Percentiles rank a stretch among this genome's conserved stretches.
phyloP scores from a whole-genome alignment of 2,797 vertebrate species.

The Bufotes viridis region DNA sequence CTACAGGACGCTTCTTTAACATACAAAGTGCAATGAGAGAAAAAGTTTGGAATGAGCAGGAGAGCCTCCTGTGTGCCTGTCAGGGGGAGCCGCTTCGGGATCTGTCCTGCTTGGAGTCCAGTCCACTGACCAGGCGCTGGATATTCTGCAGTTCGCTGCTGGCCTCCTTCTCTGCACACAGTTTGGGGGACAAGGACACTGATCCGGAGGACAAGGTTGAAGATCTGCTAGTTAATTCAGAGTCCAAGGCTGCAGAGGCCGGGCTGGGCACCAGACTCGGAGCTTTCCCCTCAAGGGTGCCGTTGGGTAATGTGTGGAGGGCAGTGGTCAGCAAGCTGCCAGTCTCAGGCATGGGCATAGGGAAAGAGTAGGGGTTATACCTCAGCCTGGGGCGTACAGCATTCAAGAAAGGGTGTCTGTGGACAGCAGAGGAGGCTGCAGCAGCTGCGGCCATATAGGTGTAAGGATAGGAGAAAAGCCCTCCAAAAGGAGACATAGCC shows the following conservation, averaged over 20 bases:
- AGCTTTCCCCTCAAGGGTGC: constrained; percentile 79
- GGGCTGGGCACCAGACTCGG: constrained; percentile 81
- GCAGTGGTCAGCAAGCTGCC: constrained; percentile 84
- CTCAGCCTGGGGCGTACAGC: constrained; percentile 90
- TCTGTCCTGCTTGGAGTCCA: constrained; percentile 90
- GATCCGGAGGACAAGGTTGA: constrained; percentile 89
- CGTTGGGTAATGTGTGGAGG: constrained; percentile 78
- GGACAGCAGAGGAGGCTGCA: constrained; percentile 85
- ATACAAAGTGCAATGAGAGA: constrained; percentile 67
- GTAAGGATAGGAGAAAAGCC: constrained; percentile 94
- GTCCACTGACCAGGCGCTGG: constrained; percentile 94
- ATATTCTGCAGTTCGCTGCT: constrained; percentile 95
- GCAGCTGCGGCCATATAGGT: constrained; percentile 93
- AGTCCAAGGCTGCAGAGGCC: constrained; percentile 84
- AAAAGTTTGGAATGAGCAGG: constrained; percentile 63
- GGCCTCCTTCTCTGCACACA: constrained; percentile 86
- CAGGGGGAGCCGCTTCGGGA: constrained; percentile 89
- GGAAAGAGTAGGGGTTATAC: constrained; percentile 94
- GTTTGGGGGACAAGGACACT: constrained; percentile 88
- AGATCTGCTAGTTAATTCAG: constrained; percentile 91
- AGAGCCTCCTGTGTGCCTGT: constrained; percentile 46
- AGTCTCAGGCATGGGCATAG: constrained; percentile 88
- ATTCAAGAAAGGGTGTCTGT: constrained; percentile 92
- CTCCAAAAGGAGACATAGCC: constrained; percentile 94
- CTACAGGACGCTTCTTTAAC: constrained; percentile 12